These are phyloP conservation scores for Hirtodrosophila histrioides DNA, from an alignment of 2,888 invertebrate species.

Conservation along the genomic window DNA sequence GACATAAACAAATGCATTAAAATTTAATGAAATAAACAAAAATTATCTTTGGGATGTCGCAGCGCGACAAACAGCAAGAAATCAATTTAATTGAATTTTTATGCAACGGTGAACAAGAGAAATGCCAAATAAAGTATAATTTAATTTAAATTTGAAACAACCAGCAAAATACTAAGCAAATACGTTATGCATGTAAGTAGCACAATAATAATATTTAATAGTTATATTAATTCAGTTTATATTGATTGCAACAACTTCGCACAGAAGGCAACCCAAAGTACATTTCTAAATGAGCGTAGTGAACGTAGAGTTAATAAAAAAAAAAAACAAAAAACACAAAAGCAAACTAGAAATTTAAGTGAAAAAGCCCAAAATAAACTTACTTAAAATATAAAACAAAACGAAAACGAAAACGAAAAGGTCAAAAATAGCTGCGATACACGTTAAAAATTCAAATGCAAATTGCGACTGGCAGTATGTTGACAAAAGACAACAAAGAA, in stretches of 20 bases:
- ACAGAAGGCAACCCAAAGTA: conserved; percentile 49
- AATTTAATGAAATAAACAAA: conserved; percentile 17
- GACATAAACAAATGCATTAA: conserved; percentile 24
- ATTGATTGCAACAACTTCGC: conserved; percentile 50
- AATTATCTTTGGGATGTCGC: conserved; percentile 1
- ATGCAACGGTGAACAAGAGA: conserved; percentile 17
- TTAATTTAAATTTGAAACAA: conserved; percentile 33
- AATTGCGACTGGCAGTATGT: conserved; percentile 47
- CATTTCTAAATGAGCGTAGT: conserved; percentile 65
- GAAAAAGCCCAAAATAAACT: conserved; percentile 34
- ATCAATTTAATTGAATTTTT: conserved; percentile 52
- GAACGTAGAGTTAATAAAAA: conserved; percentile 48
- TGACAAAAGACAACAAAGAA: conserved; percentile 32
- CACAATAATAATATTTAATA: conserved; percentile 43
- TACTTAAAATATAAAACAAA: conserved; percentile 19
- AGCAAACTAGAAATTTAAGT: conserved; percentile 41
- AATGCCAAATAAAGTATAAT: conserved; percentile 52
- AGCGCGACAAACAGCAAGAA: conserved; percentile 13
- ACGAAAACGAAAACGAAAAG: conserved; percentile 52
- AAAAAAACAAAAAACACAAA: conserved; percentile 31
- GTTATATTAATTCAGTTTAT: conserved; percentile 41
- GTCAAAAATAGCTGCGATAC: conserved; percentile 78
- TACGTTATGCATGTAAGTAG: conserved; percentile 49
- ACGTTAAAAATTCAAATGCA: conserved; percentile 58
- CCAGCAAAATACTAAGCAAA: conserved; percentile 18